These are phyloP conservation scores for Amyelois transitella DNA, from an alignment of 1,140 invertebrate species.

Conservation along the genomic window DNA sequence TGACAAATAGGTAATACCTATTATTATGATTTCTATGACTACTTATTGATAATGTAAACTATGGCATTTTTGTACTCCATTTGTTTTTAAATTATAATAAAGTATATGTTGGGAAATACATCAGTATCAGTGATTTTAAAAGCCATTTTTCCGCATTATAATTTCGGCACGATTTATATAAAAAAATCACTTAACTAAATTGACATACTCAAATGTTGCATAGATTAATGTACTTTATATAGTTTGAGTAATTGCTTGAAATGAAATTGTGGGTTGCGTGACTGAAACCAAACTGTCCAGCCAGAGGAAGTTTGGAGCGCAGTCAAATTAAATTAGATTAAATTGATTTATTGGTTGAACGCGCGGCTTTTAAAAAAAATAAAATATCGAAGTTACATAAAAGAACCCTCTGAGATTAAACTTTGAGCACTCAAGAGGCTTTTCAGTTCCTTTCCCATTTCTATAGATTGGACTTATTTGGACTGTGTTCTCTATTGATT, in stretches of 20 bases:
- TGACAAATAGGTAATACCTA: no score
- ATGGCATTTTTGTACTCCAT: no score
- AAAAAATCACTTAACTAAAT: neutral
- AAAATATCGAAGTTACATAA: neutral
- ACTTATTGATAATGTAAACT: no score
- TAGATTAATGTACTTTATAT: conserved; percentile 4
- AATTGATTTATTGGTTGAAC: conserved; percentile 68
- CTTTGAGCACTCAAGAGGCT: no score
- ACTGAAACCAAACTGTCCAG: conserved; percentile 27
- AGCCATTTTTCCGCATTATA: neutral
- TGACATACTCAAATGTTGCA: neutral
- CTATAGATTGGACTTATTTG: no score
- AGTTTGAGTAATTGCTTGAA: conserved; percentile 17
- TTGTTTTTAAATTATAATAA: no score
- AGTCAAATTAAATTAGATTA: conserved; percentile 69
- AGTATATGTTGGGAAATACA: no score
- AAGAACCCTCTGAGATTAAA: neutral
- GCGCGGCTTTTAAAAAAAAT: conserved; percentile 23
- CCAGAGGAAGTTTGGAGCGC: conserved; percentile 41
- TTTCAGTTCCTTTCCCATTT: no score
- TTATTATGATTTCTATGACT: no score
- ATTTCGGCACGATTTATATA: neutral
- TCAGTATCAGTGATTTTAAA: neutral
- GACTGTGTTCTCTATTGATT: no score
- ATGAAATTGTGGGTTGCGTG: conserved; percentile 43